phyloP scores from a whole-genome alignment of 2,888 invertebrate genomes.

The Harpalus rufipes region DNA sequence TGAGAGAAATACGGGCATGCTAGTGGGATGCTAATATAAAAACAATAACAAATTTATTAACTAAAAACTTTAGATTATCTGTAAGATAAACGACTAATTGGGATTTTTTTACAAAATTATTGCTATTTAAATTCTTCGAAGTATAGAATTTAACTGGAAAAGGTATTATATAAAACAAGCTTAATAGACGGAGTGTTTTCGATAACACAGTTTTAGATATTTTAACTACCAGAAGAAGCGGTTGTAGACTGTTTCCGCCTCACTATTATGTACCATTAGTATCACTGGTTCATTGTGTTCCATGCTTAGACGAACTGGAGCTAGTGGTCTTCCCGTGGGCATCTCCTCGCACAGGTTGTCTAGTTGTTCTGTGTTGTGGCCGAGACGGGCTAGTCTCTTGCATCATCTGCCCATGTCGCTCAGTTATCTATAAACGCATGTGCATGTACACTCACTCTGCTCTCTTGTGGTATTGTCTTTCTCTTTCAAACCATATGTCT shows the following conservation, averaged over 20 bases:
- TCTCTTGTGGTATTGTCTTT: constrained; percentile 27
- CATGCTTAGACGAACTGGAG: constrained; percentile 78
- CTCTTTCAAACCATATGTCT: neutral
- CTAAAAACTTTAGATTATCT: no score
- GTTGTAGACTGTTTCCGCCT: no score
- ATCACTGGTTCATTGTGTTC: constrained; percentile 49
- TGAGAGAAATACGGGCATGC: constrained; percentile 42
- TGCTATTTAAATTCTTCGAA: no score
- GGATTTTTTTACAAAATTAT: no score
- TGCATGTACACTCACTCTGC: constrained; percentile 25
- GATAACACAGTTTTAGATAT: no score
- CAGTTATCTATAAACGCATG: constrained; percentile 67
- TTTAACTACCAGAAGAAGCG: no score
- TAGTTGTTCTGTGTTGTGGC: constrained; percentile 58
- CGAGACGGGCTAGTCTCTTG: constrained; percentile 60
- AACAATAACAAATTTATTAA: neutral
- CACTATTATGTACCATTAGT: neutral
- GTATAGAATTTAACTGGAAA: no score
- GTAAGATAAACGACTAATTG: no score
- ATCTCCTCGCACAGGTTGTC: constrained; percentile 79
- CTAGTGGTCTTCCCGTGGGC: constrained; percentile 77
- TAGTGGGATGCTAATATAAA: neutral
- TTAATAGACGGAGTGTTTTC: no score
- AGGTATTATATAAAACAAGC: no score
- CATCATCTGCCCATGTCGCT: constrained; percentile 68